phyloP scores from a whole-genome alignment of 2,888 invertebrate genomes.

The Athetis lepigone region DNA sequence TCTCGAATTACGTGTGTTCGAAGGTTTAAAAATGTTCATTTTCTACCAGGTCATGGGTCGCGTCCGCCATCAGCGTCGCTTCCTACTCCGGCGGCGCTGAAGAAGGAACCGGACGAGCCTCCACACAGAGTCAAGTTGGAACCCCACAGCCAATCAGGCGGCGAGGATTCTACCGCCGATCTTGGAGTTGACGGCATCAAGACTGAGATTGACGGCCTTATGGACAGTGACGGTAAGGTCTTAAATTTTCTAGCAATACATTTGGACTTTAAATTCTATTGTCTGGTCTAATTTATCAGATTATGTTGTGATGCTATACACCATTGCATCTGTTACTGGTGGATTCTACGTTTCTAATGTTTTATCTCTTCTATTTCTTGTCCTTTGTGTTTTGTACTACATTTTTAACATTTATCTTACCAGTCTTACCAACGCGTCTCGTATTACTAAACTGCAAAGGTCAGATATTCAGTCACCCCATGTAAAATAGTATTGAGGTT shows the following conservation, averaged over 20 bases:
- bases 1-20: too few relatives aligned
- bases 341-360: neutral
- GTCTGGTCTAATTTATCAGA: neutral
- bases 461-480: too few relatives aligned
- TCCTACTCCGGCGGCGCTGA: conserved; percentile 88
- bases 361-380: neutral
- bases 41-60: conserved; percentile 84
- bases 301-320: neutral
- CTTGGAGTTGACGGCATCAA: conserved; percentile 88
- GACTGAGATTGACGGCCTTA: conserved; percentile 89
- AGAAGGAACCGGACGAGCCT: conserved; percentile 87
- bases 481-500: too few relatives aligned
- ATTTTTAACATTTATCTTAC: too few relatives aligned
- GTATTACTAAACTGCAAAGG: too few relatives aligned
- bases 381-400: too few relatives aligned
- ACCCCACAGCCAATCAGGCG: conserved; percentile 82
- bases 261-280: neutral
- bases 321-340: neutral
- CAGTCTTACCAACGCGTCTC: too few relatives aligned
- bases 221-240: conserved; percentile 85
- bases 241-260: neutral
- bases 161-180: conserved; percentile 82
- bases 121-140: conserved; percentile 87
- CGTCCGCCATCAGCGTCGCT: conserved; percentile 88
- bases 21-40: neutral